Evolutionary conservation across 2,113 vertebrate species (phyloP).

Genomic region (Embiotoca jacksoni): DNA sequence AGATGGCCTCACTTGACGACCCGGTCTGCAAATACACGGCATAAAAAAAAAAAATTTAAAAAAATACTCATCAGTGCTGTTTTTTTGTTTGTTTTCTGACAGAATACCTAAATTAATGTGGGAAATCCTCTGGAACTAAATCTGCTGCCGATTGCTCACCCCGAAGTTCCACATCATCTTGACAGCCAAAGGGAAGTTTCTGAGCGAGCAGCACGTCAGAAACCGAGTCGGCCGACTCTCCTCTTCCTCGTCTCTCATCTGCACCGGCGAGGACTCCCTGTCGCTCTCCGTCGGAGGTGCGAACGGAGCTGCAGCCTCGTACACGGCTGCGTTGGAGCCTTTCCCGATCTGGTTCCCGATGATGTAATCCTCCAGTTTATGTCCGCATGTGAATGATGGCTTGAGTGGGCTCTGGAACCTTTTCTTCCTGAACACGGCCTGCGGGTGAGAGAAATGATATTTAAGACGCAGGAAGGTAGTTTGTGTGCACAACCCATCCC

Average conservation of each 20-base stretch:
- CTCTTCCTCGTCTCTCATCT: slow-evolving; percentile 47
- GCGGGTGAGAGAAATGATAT: slow-evolving; percentile 17
- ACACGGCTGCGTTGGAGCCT: slow-evolving; percentile 91
- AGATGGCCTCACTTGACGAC: slow-evolving; percentile 91
- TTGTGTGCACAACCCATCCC: background rate
- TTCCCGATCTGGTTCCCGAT: slow-evolving; percentile 92
- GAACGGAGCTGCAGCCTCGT: slow-evolving; percentile 86
- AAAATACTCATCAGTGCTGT: background rate
- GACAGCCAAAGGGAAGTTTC: slow-evolving; percentile 80
- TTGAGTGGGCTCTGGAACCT: slow-evolving; percentile 80
- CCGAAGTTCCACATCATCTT: slow-evolving; percentile 89
- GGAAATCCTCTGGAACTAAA: background rate
- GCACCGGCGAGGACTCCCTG: slow-evolving; percentile 12
- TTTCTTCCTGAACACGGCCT: slow-evolving; percentile 90
- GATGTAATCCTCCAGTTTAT: slow-evolving; percentile 91
- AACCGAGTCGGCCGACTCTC: slow-evolving; percentile 8
- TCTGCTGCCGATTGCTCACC: slow-evolving; percentile 59
- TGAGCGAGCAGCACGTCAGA: slow-evolving; percentile 55
- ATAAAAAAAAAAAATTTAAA: background rate
- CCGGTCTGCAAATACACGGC: slow-evolving; percentile 84
- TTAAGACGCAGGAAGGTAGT: background rate
- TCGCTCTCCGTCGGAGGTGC: background rate
- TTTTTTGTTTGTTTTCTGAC: background rate
- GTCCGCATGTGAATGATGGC: slow-evolving; percentile 81
- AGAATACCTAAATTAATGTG: background rate